Base-by-base conservation (phyloP, 1,140 invertebrate genomes). In the Drosophila saltans region DNA sequence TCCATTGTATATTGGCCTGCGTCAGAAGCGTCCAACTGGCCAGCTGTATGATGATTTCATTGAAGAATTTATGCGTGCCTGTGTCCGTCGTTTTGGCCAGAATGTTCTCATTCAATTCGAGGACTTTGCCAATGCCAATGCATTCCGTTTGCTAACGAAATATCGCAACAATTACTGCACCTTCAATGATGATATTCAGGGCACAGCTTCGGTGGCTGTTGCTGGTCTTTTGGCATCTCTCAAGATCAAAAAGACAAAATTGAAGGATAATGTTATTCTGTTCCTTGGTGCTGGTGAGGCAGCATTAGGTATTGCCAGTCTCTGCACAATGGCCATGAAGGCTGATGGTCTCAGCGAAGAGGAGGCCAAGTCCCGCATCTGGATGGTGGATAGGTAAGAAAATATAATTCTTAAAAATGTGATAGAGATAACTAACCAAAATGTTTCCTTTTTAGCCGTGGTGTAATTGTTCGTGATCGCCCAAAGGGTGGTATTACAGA, bases 131-230 rank as follows among this genome's bases (percentile, higher is more conserved):
- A 99, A 99, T 86, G 94, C 96, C 0, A 99, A 99, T 93, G 98
- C 98, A 9, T 99, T 99, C 93, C 94, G 97, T 21, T 93, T 99
- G 60, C 93, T 99, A 60, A 95, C 95, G 75, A 98, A 97, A 91
- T 99, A 99, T 93, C 94, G 97, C 28, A 93, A 97, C 62, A 82
- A 93, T 21, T 99, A 98, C 89, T 98, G 98, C 91, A 98, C 97
- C 9, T 99, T 99, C 92, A 99, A 99, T 93, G 98, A 99, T 91
- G 98, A 99, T 89, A 99, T 99, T 90, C 98, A 99, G 92, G 98
- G 98, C 43, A 99, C 98, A 3, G 96, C 96, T 3, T 94, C 97
- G 8, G 98, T 99, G 11, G 98, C 97, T 9, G 96, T 99, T 2
- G 97, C 97, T 40, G 98, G 98, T 2, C 92, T 99, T 26, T 92